Evolutionary conservation across 2,797 vertebrate genomes (phyloP).

Genomic region (Lemur catta): DNA sequence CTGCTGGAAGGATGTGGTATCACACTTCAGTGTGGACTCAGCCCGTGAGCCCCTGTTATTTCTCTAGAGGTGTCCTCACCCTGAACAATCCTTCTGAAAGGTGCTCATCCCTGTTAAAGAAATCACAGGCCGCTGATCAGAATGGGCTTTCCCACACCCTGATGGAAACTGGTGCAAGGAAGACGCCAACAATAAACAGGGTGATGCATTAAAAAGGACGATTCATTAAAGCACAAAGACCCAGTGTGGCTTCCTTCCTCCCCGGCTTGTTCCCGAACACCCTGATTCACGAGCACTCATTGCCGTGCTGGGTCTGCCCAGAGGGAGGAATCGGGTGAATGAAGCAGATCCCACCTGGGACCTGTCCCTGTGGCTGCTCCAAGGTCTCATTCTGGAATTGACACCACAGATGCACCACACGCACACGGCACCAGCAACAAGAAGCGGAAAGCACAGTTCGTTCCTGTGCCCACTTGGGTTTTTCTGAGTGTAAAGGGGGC

Average conservation of each 20-base stretch:
- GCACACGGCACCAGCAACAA: rapidly evolving
- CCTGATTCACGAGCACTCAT: too few species aligned
- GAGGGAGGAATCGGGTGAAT: neutral
- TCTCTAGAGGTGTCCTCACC: neutral
- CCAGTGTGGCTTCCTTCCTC: neutral
- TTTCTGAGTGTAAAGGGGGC: neutral
- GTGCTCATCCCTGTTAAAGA: neutral
- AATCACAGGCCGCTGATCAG: neutral
- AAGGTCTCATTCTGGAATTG: neutral
- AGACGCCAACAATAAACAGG: neutral
- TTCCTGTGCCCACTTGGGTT: neutral
- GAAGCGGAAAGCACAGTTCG: neutral
- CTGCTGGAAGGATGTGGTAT: neutral
- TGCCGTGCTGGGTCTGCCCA: neutral
- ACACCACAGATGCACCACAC: rapidly evolving
- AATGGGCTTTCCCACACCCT: neutral
- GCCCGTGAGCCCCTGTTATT: neutral
- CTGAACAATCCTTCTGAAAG: neutral
- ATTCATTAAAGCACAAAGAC: neutral
- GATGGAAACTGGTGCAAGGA: neutral
- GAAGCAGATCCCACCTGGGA: neutral
- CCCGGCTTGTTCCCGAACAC: rapidly evolving
- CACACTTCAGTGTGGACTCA: neutral
- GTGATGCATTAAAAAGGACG: neutral
- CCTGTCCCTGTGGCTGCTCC: neutral